phyloP scores from a whole-genome alignment of 2,113 vertebrate species.

The Abramis brama region DNA sequence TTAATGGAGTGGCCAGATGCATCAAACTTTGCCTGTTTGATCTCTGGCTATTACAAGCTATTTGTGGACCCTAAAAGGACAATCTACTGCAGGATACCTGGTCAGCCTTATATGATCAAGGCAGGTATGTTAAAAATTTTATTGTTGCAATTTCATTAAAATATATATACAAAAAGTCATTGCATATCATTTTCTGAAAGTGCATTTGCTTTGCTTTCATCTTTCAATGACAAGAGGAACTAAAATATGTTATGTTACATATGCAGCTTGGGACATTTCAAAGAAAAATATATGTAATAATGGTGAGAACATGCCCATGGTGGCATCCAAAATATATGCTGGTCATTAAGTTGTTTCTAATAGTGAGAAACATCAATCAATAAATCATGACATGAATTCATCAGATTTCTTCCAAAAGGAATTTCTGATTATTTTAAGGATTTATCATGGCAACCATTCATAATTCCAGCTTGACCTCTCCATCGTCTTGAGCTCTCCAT shows the following conservation, averaged over 20 bases:
- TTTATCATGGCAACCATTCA: slow-evolving; percentile 56
- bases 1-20: slow-evolving; percentile 99
- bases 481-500: slow-evolving; percentile 60
- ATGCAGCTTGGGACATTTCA: background rate
- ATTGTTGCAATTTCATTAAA: slow-evolving; percentile 13
- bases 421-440: background rate
- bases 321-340: background rate
- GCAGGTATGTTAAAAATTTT: slow-evolving; percentile 87
- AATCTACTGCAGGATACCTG: slow-evolving; percentile 86
- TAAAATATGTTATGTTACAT: background rate
- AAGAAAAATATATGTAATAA: background rate
- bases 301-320: background rate
- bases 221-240: background rate
- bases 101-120: slow-evolving; percentile 93
- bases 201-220: slow-evolving; percentile 27
- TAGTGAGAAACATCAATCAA: background rate
- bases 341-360: background rate
- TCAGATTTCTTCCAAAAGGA: background rate
- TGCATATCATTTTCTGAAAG: background rate
- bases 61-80: slow-evolving; percentile 95
- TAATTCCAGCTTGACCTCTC: slow-evolving; percentile 62
- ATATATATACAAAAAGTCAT: background rate
- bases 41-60: slow-evolving; percentile 96
- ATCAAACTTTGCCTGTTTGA: slow-evolving; percentile 94
- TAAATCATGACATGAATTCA: background rate